Evolutionary conservation across 1,140 invertebrate species (phyloP).

Genomic region (Heliconius hermathena): DNA sequence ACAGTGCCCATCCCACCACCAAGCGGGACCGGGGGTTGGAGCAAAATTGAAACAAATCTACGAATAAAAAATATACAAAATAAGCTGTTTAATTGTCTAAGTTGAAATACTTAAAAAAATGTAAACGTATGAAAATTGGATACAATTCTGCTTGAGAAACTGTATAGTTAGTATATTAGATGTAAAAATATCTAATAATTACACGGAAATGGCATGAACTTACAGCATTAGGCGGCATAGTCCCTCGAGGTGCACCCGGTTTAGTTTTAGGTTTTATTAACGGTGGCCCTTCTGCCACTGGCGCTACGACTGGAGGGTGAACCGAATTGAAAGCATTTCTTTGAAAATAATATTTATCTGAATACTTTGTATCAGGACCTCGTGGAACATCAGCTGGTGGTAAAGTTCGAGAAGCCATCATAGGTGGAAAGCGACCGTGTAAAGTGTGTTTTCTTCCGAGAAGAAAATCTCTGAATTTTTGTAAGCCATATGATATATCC

Average conservation of each 20-base stretch:
- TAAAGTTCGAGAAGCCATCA: constrained; percentile 57
- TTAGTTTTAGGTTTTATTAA: constrained; percentile 41
- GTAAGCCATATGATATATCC: constrained; percentile 55
- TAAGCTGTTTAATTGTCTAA: too few species aligned
- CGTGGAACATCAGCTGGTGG: constrained; percentile 60
- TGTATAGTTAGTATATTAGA: too few species aligned
- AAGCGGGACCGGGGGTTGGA: constrained; percentile 58
- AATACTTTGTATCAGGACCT: constrained; percentile 56
- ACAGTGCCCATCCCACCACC: constrained; percentile 70
- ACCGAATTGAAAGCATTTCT: constrained; percentile 59
- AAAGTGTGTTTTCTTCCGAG: constrained; percentile 61
- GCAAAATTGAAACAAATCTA: constrained; percentile 56
- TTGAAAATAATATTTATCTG: constrained; percentile 55
- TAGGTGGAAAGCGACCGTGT: constrained; percentile 57
- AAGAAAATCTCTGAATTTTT: constrained; percentile 60
- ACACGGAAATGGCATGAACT: not conserved
- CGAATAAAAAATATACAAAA: not conserved
- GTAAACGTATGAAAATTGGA: too few species aligned
- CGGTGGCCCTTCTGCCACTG: constrained; percentile 56
- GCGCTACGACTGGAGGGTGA: constrained; percentile 62
- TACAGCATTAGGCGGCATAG: constrained; percentile 44
- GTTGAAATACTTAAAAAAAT: too few species aligned
- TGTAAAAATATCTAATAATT: not conserved
- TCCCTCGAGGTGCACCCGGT: constrained; percentile 18
- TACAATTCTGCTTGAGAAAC: too few species aligned